Conservation (phyloP, 2,797 vertebrate species). For the Danio kyathit region DNA sequence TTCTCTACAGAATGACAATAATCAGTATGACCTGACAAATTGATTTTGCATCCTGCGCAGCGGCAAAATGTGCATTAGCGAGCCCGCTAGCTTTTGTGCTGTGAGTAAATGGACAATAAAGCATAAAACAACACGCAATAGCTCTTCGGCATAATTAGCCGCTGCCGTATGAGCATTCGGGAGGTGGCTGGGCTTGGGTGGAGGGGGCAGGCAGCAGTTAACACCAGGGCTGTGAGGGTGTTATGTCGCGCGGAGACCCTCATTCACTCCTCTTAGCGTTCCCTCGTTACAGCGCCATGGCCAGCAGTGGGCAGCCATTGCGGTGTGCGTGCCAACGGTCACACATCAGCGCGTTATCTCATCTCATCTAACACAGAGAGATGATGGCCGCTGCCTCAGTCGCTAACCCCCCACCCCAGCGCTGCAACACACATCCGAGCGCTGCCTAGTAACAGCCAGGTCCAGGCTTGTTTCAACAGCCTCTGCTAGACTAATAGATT, state of each 20-base stretch:
- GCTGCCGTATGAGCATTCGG: constrained; percentile 70
- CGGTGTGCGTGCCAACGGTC: constrained; percentile 78
- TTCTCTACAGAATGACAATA: constrained; percentile 63
- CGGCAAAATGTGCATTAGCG: constrained; percentile 61
- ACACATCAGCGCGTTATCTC: constrained; percentile 85
- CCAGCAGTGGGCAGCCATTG: constrained; percentile 81
- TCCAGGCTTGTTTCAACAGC: constrained; percentile 69
- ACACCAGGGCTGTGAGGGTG: constrained; percentile 65
- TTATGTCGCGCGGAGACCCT: constrained; percentile 56
- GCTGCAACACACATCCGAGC: constrained; percentile 58
- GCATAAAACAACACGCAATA: constrained; percentile 68
- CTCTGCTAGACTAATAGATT: constrained; percentile 90
- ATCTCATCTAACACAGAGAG: constrained; percentile 69
- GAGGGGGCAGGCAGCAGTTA: constrained; percentile 74
- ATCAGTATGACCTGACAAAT: constrained; percentile 68
- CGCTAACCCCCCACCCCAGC: constrained; percentile 58
- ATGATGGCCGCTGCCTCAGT: constrained; percentile 74
- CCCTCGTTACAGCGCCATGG: constrained; percentile 80
- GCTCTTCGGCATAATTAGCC: constrained; percentile 79
- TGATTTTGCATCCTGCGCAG: constrained; percentile 64
- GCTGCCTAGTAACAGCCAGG: constrained; percentile 76
- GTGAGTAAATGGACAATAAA: constrained; percentile 63
- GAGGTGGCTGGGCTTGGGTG: constrained; percentile 64
- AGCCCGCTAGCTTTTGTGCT: constrained; percentile 56
- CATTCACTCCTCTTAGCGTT: constrained; percentile 6